phyloP scores from a whole-genome alignment of 2,888 invertebrate species.

The Lysandra coridon region DNA sequence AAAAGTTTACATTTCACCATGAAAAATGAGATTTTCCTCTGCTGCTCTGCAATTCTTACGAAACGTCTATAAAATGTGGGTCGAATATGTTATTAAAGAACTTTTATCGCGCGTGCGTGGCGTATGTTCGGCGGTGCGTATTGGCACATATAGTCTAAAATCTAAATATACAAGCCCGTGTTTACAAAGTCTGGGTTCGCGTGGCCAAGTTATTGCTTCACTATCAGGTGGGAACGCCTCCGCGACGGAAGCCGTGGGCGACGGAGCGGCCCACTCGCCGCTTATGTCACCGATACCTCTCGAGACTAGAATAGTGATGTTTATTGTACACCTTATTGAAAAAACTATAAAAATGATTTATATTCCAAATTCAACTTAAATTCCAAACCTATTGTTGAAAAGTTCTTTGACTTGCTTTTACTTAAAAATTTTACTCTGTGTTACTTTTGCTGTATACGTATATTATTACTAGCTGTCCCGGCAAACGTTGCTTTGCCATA shows the following conservation, averaged over 20 bases:
- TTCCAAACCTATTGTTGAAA: not conserved
- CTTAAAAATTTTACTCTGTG: not conserved
- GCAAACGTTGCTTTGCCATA: too few species aligned
- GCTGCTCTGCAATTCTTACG: not conserved
- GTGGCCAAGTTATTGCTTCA: conserved; percentile 46
- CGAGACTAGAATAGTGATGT: conserved; percentile 64
- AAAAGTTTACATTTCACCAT: not conserved
- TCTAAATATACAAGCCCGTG: conserved; percentile 28
- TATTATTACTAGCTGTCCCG: too few species aligned
- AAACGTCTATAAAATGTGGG: not conserved
- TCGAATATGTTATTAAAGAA: not conserved
- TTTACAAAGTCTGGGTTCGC: conserved; percentile 30
- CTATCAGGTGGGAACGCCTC: conserved; percentile 72
- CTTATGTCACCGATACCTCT: conserved; percentile 72
- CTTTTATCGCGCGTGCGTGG: not conserved
- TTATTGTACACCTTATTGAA: conserved; percentile 34
- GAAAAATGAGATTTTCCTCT: not conserved
- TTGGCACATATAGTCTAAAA: conserved; percentile 34
- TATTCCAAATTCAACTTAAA: not conserved
- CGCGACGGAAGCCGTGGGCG: conserved; percentile 76
- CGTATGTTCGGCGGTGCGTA: conserved; percentile 24
- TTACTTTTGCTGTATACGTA: not conserved
- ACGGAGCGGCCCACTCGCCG: conserved; percentile 65
- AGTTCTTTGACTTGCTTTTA: not conserved
- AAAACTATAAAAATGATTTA: conserved; percentile 13